A percentile compares a stretch with the other conserved stretches of the same genome.
These are phyloP conservation scores for Carcharodon carcharias DNA, from an alignment of 2,797 vertebrate genomes.

Conservation along the genomic window DNA sequence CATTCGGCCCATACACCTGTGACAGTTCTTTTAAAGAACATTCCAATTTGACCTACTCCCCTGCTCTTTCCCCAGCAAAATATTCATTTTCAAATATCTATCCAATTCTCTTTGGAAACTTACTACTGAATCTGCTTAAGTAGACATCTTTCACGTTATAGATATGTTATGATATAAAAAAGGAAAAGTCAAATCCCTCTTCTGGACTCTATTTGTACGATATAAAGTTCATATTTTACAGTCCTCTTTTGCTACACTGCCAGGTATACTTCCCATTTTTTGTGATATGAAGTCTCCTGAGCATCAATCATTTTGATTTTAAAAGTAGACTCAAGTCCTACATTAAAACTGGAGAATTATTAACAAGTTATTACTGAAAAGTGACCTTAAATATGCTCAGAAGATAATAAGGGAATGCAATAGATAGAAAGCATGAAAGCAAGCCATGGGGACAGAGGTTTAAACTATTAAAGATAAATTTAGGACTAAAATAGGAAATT, in stretches of 20 bases:
- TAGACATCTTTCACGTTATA: not conserved
- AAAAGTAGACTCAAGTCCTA: not conserved
- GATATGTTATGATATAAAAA: not conserved
- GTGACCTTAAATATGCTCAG: not conserved
- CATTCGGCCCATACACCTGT: not conserved
- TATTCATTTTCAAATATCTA: not conserved
- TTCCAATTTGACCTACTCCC: not conserved
- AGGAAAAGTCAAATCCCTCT: not conserved
- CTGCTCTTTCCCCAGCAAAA: too few species aligned
- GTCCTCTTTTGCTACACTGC: not conserved
- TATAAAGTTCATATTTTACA: constrained; percentile 1
- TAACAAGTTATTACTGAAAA: not conserved
- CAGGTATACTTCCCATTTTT: not conserved
- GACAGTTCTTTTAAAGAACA: not conserved
- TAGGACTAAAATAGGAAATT: not conserved
- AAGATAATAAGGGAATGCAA: not conserved
- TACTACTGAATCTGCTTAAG: not conserved
- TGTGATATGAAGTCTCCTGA: not conserved
- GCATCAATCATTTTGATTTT: not conserved
- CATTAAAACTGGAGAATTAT: not conserved
- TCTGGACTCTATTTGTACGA: not conserved
- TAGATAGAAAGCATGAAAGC: not conserved
- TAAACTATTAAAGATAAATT: not conserved
- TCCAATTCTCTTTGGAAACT: not conserved
- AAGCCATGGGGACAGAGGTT: not conserved